These are phyloP conservation scores for Pygoscelis antarcticus DNA, from an alignment of 2,113 vertebrate species.

Conservation along the genomic window DNA sequence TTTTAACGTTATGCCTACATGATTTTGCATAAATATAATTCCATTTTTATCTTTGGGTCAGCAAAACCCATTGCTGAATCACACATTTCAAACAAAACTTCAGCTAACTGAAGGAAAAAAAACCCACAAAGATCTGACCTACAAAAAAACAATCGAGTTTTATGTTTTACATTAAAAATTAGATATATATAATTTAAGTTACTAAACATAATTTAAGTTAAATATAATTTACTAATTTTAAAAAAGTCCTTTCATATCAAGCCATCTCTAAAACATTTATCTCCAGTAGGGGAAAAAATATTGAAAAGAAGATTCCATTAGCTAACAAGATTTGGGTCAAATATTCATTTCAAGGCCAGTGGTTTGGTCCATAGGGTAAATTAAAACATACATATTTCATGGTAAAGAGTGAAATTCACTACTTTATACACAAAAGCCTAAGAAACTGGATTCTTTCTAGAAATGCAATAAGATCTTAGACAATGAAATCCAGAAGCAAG, in stretches of 20 bases:
- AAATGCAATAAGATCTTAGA: background rate
- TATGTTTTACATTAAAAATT: background rate
- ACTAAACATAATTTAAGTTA: background rate
- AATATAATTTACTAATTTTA: background rate
- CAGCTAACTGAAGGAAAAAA: background rate
- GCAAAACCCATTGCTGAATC: background rate
- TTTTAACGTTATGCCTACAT: background rate
- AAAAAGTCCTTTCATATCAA: background rate
- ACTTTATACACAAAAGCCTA: background rate
- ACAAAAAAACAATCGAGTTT: background rate
- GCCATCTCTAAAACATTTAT: background rate
- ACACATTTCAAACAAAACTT: background rate
- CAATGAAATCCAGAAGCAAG: background rate
- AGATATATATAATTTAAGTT: background rate
- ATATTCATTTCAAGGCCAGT: background rate
- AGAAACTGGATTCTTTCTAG: background rate
- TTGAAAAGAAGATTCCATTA: background rate
- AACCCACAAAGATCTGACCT: background rate
- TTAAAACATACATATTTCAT: background rate
- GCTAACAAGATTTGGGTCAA: background rate
- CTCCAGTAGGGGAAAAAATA: background rate
- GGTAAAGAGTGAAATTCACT: background rate
- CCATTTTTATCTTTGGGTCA: background rate
- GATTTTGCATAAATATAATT: constrained; percentile 14
- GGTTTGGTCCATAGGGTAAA: background rate